Base-by-base conservation (phyloP, 2,888 invertebrate genomes). In the Drosophila setosimentum region DNA sequence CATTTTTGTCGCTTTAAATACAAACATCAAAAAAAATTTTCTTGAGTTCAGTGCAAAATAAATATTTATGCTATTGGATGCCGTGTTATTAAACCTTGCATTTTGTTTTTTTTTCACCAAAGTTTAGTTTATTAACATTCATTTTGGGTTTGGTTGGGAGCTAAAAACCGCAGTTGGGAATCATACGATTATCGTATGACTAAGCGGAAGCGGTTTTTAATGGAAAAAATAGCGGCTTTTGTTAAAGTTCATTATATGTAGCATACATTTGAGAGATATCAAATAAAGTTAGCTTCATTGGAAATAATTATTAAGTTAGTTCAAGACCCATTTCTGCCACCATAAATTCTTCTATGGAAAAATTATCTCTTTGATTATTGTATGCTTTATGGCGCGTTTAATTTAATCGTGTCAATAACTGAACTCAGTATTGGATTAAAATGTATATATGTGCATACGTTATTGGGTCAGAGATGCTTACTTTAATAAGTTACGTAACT, bases 201-300 rank as follows among this genome's bases (percentile, higher is more conserved):
- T 11, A 21, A 11, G 10, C 24, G 11, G 24, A 6, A 24, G 1
- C 6, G 5, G 16, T 33, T 33, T 24, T 16, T 13, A 7, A 8
- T 33, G 16, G 10, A 18, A 53, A 5, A 33, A 8, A 2, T 13
- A 32, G n/a, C 33, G 0, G 3, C 5, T 32, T 32, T 4, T 51
- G 5, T 53, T 16, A 4, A n/a, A 10, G 33, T 11, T 48, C 16
- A 10, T 49, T 45, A 73, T 63, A 24, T 63, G 61, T 77, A 65
- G 79, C 81, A 79, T 73, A 77, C 61, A 68, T 73, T 76, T 73
- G 48, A 65, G 70, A 70, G 68, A 51, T 18, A 53, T 42, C 60
- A 60, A 68, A 79, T 66, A 69, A 51, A 54, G 16, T 51, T 13
- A 33, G 37, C 24, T 54, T 35, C 29, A 37, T 11, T 48, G 33